Evolutionary conservation across 2,888 invertebrate species (phyloP).

Genomic region (Sphinx pinastri): DNA sequence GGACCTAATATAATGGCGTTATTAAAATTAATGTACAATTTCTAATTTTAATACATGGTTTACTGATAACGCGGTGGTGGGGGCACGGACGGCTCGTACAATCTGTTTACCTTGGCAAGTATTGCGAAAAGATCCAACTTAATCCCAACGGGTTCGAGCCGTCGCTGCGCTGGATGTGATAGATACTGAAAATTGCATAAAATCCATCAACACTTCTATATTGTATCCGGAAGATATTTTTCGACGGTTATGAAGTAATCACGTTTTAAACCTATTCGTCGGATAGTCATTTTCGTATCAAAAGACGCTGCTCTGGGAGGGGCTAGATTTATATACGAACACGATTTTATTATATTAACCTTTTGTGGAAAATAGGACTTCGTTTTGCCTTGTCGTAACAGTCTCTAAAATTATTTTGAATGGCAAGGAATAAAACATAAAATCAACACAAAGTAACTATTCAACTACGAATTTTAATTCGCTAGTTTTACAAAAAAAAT

Average conservation of each 20-base stretch:
- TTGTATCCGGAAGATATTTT: conserved; percentile 58
- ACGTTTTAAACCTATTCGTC: conserved; percentile 7
- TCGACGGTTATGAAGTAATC: conserved; percentile 42
- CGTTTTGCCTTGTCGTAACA: too few relatives aligned
- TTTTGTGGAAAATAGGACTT: not conserved
- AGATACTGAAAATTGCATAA: conserved; percentile 84
- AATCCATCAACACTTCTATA: conserved; percentile 80
- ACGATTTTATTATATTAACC: not conserved
- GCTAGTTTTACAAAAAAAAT: too few relatives aligned
- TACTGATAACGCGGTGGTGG: not conserved
- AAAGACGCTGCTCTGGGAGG: conserved; percentile 2
- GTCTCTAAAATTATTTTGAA: too few relatives aligned
- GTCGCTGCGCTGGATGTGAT: conserved; percentile 75
- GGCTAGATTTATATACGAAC: not conserved
- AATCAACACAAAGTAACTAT: not conserved
- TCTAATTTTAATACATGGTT: not conserved
- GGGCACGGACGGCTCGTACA: conserved; percentile 44
- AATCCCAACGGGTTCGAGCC: conserved; percentile 74
- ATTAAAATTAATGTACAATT: too few relatives aligned
- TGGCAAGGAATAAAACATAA: too few relatives aligned
- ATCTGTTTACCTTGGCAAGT: conserved; percentile 76
- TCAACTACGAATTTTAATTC: too few relatives aligned
- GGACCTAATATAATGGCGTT: too few relatives aligned
- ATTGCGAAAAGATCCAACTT: conserved; percentile 82
- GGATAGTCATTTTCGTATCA: conserved; percentile 6